Evolutionary conservation across 2,888 invertebrate genomes (phyloP).

Genomic region (Cerastis rubricosa): DNA sequence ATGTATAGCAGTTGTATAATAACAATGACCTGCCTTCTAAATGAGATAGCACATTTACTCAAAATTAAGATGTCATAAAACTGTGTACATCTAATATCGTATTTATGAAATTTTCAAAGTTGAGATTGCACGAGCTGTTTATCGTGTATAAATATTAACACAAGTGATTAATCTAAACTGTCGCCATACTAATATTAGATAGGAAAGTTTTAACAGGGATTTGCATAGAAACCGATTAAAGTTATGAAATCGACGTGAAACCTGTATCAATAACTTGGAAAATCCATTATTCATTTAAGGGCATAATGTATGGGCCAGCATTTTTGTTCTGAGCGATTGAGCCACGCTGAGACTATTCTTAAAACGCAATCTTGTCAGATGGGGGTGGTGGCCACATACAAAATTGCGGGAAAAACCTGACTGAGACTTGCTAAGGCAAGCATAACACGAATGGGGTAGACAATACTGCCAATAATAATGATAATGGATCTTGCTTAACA

Average conservation of each 20-base stretch:
- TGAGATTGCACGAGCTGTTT: conserved; percentile 11
- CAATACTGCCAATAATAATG: not conserved
- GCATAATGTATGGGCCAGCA: not conserved
- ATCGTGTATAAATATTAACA: conserved; percentile 41
- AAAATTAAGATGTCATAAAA: conserved; percentile 7
- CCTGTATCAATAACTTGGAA: conserved; percentile 34
- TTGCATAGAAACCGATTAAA: conserved; percentile 45
- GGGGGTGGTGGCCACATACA: not conserved
- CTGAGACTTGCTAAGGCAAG: not conserved
- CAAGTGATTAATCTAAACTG: conserved; percentile 44
- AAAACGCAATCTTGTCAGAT: not conserved
- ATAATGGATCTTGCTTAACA: not conserved
- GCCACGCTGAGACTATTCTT: not conserved
- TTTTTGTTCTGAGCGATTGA: not conserved
- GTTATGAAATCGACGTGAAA: conserved; percentile 43
- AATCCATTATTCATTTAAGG: conserved; percentile 30
- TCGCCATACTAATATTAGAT: conserved; percentile 17
- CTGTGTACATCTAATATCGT: not conserved
- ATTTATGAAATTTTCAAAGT: conserved; percentile 13
- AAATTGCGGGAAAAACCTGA: not conserved
- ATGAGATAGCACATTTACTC: not conserved
- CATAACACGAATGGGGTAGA: not conserved
- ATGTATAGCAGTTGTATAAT: not conserved
- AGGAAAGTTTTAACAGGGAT: conserved; percentile 49
- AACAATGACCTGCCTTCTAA: not conserved